Evolutionary conservation across 2,797 vertebrate genomes (phyloP).

Genomic region (Champsocephalus esox): DNA sequence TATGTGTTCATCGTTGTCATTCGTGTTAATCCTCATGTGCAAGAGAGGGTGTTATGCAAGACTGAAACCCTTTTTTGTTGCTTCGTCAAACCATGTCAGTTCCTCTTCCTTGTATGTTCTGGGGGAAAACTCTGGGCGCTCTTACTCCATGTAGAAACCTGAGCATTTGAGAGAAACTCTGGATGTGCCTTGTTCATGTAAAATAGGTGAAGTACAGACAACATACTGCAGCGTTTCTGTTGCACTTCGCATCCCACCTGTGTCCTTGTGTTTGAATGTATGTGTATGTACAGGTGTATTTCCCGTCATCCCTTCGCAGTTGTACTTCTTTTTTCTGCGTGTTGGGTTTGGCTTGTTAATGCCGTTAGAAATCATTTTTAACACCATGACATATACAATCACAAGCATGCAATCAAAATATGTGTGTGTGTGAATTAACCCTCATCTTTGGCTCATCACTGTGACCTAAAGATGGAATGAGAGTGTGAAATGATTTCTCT

Average conservation of each 20-base stretch:
- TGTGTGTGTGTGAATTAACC: constrained; percentile 41
- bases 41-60: constrained; percentile 46
- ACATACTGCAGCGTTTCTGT: constrained; percentile 27
- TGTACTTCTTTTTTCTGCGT: neutral
- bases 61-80: constrained; percentile 23
- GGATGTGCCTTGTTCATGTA: constrained; percentile 42
- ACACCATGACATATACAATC: neutral
- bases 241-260: constrained; percentile 30
- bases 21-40: constrained; percentile 45
- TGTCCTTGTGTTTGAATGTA: constrained; percentile 36
- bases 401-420: no score
- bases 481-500: constrained; percentile 37
- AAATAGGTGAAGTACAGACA: constrained; percentile 11
- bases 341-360: constrained; percentile 15
- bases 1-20: constrained; percentile 17
- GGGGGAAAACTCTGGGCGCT: neutral
- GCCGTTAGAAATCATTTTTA: neutral
- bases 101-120: constrained; percentile 21
- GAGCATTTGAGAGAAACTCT: constrained; percentile 1
- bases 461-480: constrained; percentile 45
- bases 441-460: constrained; percentile 28
- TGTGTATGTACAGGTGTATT: constrained; percentile 2
- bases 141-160: neutral
- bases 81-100: constrained; percentile 38
- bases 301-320: constrained; percentile 30